Base-by-base conservation (phyloP, 2,888 invertebrate species). In the Pycnomerus fuliginosus region DNA sequence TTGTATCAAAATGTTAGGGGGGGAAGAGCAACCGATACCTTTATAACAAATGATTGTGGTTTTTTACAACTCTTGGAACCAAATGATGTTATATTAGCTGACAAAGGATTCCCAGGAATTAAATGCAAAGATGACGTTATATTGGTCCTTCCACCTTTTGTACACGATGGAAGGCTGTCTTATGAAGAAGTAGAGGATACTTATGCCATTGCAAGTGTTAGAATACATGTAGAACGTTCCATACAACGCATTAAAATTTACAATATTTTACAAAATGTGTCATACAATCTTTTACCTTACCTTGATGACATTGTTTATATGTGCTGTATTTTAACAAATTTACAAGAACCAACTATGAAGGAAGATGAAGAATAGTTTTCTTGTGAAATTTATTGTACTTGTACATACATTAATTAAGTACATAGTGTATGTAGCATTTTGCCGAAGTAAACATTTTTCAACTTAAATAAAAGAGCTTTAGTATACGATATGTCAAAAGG, bases 211-310 rank as follows among this genome's bases (percentile, higher is more conserved):
- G 46, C 46, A 5, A 35, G 36, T 20, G 41, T 46, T n/a, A 46
- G 41, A 31, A 36, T 46, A 23, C 46, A 37, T 14, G 24, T 46
- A 31, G 46, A 46, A 37, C 12, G 46, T 25, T 31, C 39, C 8
- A 46, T 46, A 29, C 46, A 46, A 31, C 7, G 42, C 24, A 13
- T 46, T 17, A n/a, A 29, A 13, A 20, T 16, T 25, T 30, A 45
- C 30, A 4, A 22, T 22, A 45, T 45, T 23, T 29, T 45, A 14
- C 12, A 35, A 22, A 32, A 37, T 28, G 8, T 42, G 16, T 13
- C 42, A 10, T 7, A 15, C 2, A 3, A 42, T 27, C 24, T 46
- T n/a, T 27, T 42, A 4, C 36, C 15, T n/a, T 32, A 25, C 11
- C 1, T n/a, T 11, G 43, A 44, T 24, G 43, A 27, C 7, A 43